phyloP scores from a whole-genome alignment of 2,797 vertebrate genomes.

The Muraenolepis orangiensis region DNA sequence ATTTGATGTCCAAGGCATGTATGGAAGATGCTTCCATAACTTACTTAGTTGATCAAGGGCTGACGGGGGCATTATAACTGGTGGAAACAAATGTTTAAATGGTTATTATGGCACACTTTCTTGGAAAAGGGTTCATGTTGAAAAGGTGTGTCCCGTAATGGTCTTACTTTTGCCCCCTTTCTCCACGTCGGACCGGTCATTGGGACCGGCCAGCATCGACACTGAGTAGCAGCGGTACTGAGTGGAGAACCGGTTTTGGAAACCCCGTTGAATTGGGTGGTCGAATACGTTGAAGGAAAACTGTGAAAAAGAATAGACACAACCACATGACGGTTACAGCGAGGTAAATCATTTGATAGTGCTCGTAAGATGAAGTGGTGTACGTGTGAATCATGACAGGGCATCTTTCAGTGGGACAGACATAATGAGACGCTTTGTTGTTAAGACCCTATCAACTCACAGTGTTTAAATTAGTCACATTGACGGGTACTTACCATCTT shows the following conservation, averaged over 20 bases:
- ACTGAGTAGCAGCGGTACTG: constrained; percentile 99
- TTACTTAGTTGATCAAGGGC: constrained; percentile 99
- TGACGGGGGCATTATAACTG: constrained; percentile 98
- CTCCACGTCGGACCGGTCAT: constrained; percentile 98
- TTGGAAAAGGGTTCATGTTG: background rate
- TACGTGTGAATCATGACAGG: constrained; percentile 47
- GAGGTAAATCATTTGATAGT: background rate
- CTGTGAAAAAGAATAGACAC: constrained; percentile 42
- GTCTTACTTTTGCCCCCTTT: constrained; percentile 97
- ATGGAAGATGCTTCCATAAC: constrained; percentile 63
- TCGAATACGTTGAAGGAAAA: constrained; percentile 81
- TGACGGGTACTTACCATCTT: background rate
- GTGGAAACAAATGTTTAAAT: background rate
- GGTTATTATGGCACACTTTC: background rate
- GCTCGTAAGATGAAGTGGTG: background rate
- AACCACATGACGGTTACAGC: background rate
- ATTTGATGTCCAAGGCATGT: background rate
- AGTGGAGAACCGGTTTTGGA: constrained; percentile 97
- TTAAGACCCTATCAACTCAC: background rate
- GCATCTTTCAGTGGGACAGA: constrained; percentile 38
- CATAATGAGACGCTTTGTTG: background rate
- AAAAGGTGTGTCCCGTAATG: background rate
- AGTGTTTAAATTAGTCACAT: constrained; percentile 26
- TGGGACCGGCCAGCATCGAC: constrained; percentile 96
- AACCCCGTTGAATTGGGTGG: constrained; percentile 89